Conservation (phyloP, 2,113 vertebrate species). For the Tragulus kanchil region DNA sequence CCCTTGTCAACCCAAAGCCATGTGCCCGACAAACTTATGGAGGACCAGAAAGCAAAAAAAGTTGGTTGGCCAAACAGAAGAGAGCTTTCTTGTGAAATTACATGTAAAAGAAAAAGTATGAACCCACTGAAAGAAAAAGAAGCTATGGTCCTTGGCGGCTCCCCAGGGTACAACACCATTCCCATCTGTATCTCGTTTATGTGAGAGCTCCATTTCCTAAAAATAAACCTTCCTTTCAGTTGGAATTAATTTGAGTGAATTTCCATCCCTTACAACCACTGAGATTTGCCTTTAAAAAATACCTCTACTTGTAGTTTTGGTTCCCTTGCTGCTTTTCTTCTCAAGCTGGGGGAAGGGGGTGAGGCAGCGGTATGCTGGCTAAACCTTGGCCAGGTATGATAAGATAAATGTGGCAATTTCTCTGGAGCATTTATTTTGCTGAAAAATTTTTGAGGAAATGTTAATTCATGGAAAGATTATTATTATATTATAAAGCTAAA, state of each 20-base stretch:
- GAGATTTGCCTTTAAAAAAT: not conserved
- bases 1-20: not conserved
- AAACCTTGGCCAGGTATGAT: not conserved
- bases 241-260: not conserved
- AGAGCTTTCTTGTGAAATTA: not conserved
- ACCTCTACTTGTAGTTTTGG: not conserved
- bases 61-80: not conserved
- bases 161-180: not conserved
- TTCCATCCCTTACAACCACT: not conserved
- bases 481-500: not conserved
- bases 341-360: not conserved
- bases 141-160: not conserved
- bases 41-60: not conserved
- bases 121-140: conserved; percentile 3
- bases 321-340: conserved; percentile 7
- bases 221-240: conserved; percentile 38
- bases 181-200: not conserved
- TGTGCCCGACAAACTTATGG: not conserved
- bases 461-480: conserved; percentile 40
- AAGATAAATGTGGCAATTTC: not conserved
- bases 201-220: not conserved
- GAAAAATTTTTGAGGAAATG: not conserved
- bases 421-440: not conserved
- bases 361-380: not conserved
- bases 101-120: not conserved